Percentiles rank a stretch among this genome's conserved stretches.
phyloP scores from a whole-genome alignment of 2,888 invertebrate genomes.

The Ectemnius continuus region DNA sequence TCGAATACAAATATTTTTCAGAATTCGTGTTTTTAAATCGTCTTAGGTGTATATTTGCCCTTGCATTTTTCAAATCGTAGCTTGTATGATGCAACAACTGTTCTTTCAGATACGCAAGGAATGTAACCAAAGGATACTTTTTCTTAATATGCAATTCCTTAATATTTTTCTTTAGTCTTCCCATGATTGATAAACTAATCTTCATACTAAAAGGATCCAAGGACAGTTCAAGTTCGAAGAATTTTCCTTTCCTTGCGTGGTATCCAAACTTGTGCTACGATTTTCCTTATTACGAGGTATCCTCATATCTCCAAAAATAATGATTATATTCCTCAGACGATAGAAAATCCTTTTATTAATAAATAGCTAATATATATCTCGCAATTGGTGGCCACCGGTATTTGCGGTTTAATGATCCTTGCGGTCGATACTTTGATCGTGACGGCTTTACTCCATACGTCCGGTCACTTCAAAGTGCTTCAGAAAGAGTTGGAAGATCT shows the following conservation, averaged over 20 bases:
- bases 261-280: conserved; percentile 63
- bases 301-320: background rate
- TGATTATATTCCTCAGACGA: background rate
- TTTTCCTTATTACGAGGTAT: conserved; percentile 66
- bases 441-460: conserved; percentile 66
- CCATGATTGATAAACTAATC: conserved; percentile 49
- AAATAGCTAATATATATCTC: conserved; percentile 59
- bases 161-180: conserved; percentile 62
- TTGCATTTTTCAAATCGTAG: too few relatives aligned
- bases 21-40: too few relatives aligned
- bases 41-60: too few relatives aligned
- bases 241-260: conserved; percentile 63
- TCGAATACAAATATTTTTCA: too few relatives aligned
- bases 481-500: conserved; percentile 54
- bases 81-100: background rate
- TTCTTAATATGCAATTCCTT: conserved; percentile 63
- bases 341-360: conserved; percentile 8
- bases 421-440: conserved; percentile 67
- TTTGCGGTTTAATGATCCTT: conserved; percentile 62
- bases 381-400: conserved; percentile 63
- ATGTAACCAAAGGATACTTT: conserved; percentile 61
- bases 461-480: conserved; percentile 64
- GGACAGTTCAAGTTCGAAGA: conserved; percentile 28
- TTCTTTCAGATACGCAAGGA: conserved; percentile 59
- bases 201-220: too few relatives aligned